These are phyloP conservation scores for Threskiornis aethiopicus DNA, from an alignment of 2,797 vertebrate genomes.

Conservation along the genomic window DNA sequence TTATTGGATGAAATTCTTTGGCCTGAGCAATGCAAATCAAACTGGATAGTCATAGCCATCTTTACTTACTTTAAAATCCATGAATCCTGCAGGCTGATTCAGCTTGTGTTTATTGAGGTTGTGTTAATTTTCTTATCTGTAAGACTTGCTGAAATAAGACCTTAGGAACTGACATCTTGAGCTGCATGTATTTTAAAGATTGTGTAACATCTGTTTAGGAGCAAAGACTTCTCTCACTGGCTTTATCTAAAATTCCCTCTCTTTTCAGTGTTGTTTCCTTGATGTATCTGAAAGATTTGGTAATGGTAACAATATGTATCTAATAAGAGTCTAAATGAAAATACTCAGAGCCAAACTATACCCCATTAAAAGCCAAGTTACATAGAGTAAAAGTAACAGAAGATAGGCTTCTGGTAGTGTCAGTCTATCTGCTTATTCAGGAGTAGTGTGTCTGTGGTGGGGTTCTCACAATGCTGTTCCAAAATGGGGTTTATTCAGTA, in stretches of 20 bases:
- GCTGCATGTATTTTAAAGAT: not conserved
- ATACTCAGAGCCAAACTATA: not conserved
- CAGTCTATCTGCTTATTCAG: not conserved
- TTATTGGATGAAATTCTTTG: conserved; percentile 19
- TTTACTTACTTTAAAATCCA: not conserved
- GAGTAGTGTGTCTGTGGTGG: not conserved
- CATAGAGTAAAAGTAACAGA: not conserved
- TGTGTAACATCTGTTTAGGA: not conserved
- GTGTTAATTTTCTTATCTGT: not conserved
- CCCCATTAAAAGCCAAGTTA: not conserved
- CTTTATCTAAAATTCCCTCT: not conserved
- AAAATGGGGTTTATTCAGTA: not conserved
- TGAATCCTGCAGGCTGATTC: not conserved
- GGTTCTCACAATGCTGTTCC: not conserved
- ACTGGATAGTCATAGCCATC: not conserved
- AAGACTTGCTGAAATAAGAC: not conserved
- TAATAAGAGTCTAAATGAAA: not conserved
- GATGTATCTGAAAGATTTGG: not conserved
- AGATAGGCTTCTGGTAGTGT: not conserved
- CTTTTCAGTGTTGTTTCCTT: not conserved
- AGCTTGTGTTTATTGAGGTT: not conserved
- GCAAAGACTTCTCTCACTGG: not conserved
- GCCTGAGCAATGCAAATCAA: conserved; percentile 18
- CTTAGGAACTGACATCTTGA: not conserved
- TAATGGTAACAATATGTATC: not conserved